Base-by-base conservation (phyloP, 2,113 vertebrate genomes). In the Forbesichthys agassizii region DNA sequence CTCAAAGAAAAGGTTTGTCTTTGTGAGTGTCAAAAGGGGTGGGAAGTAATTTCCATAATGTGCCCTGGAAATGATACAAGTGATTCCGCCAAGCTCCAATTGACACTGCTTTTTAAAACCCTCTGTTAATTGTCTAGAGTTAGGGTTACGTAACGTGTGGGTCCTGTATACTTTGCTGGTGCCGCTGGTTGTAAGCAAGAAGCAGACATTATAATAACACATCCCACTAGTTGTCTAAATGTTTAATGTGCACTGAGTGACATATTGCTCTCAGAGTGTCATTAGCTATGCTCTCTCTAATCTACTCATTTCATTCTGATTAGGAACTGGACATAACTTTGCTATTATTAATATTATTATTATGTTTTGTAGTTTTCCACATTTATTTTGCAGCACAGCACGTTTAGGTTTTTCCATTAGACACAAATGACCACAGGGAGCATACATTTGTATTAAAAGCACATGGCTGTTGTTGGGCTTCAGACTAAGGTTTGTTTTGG, bases 181-280 rank as follows among this genome's bases (percentile, higher is more conserved):
- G 64, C 69, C 52, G 5, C 59, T 73, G 74, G 64, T 83, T 73
- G 58, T 64, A 67, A 77, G 75, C 84, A 74, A 74, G 75, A 74
- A 73, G 48, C 46, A 68, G 74, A 75, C 81, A 71, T 84, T 72
- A 64, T 66, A 77, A 69, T 53, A 75, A 68, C 80, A 75, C 68
- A 52, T 81, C 77, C 77, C 74, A 3, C 78, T 81, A 88, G 77
- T 87, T 86, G 88, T 89, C 88, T 86, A 84, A 88, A 88, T 90
- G 87, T 88, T 89, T 88, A 89, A 90, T 91, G 83, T 77, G 84
- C 82, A 84, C 78, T 66, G 82, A 87, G 81, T 73, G 80, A 83
- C 86, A 82, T 81, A 62, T 78, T 61, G 64, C 73, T 84, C 84
- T 88, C 81, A n/a, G 78, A 68, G 68, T 85, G 82, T 77, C 89